phyloP scores from a whole-genome alignment of 2,797 vertebrate genomes.

The Philypnodon macrostomus region DNA sequence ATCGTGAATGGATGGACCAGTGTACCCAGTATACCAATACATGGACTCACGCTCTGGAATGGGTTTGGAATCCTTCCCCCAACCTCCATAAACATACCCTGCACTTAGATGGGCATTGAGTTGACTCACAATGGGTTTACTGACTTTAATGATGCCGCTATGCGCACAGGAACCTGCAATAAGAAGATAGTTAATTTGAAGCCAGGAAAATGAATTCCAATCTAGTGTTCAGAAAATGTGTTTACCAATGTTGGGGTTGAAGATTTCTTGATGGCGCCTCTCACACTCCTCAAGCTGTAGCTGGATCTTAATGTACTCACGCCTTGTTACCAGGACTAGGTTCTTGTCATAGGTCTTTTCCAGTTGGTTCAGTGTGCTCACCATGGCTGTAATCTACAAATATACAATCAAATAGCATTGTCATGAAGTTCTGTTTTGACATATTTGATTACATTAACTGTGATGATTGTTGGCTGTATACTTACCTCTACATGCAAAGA shows the following conservation, averaged over 20 bases:
- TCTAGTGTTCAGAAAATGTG: background rate
- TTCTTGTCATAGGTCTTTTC: constrained; percentile 62
- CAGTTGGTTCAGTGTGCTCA: constrained; percentile 34
- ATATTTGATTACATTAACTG: too few relatives aligned
- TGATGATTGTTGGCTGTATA: background rate
- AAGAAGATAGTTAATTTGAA: background rate
- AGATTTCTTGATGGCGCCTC: constrained; percentile 57
- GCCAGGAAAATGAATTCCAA: background rate
- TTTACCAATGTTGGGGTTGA: constrained; percentile 63
- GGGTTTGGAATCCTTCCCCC: constrained; percentile 75
- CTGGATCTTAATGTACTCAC: constrained; percentile 58
- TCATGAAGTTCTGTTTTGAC: background rate
- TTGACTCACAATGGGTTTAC: constrained; percentile 69
- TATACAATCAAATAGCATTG: background rate
- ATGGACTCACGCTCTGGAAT: constrained; percentile 60
- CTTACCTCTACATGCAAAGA: constrained; percentile 46
- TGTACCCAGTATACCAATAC: constrained; percentile 66
- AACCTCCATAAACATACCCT: constrained; percentile 60
- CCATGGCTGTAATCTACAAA: constrained; percentile 38
- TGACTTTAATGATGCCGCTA: constrained; percentile 59
- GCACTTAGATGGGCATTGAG: constrained; percentile 59
- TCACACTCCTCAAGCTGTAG: constrained; percentile 65
- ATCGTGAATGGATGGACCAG: constrained; percentile 25
- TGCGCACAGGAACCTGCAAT: constrained; percentile 66
- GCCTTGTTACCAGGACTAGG: constrained; percentile 42